A percentile compares a stretch with the other conserved stretches of the same genome.
Conservation (phyloP, 1,140 invertebrate genomes). For the Colletes latitarsis region DNA sequence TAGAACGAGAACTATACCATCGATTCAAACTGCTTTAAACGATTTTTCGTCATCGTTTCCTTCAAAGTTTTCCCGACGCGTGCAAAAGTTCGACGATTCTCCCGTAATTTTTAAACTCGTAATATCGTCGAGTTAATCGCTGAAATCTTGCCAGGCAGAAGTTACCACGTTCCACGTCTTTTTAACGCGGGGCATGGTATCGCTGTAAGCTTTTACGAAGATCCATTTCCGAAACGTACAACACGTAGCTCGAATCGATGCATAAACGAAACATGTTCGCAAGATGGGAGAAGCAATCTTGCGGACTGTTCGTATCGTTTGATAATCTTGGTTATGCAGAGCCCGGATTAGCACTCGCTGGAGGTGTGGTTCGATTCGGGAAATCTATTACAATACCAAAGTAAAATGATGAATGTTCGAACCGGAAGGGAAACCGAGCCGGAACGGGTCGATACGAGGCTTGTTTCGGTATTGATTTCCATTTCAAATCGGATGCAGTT, state of each 20-base stretch:
- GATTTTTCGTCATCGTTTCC: neutral
- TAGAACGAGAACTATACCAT: neutral
- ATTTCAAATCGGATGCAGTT: slow-evolving; percentile 64
- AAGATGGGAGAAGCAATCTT: neutral
- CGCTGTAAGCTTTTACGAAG: too few species aligned
- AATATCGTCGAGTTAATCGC: too few species aligned
- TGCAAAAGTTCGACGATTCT: too few species aligned
- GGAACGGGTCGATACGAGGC: slow-evolving; percentile 53
- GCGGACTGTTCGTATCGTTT: neutral
- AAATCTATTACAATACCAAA: slow-evolving; percentile 58
- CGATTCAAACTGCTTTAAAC: neutral
- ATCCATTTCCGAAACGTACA: too few species aligned
- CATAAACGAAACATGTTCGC: neutral
- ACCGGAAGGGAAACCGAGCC: slow-evolving; percentile 42
- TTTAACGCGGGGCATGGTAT: too few species aligned
- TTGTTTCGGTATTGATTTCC: slow-evolving; percentile 65
- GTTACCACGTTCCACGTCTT: too few species aligned
- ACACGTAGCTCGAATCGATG: neutral
- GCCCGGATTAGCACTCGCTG: slow-evolving; percentile 12
- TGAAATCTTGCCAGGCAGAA: too few species aligned
- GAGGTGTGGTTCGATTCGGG: slow-evolving; percentile 15
- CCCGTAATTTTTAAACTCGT: too few species aligned
- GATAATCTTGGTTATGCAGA: neutral
- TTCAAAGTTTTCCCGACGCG: too few species aligned
- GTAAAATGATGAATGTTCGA: slow-evolving; percentile 60